Evolutionary conservation across 2,888 invertebrate species (phyloP), one percentile per base, ranked within the genome.

Genomic region (Beris morrisii): DNA sequence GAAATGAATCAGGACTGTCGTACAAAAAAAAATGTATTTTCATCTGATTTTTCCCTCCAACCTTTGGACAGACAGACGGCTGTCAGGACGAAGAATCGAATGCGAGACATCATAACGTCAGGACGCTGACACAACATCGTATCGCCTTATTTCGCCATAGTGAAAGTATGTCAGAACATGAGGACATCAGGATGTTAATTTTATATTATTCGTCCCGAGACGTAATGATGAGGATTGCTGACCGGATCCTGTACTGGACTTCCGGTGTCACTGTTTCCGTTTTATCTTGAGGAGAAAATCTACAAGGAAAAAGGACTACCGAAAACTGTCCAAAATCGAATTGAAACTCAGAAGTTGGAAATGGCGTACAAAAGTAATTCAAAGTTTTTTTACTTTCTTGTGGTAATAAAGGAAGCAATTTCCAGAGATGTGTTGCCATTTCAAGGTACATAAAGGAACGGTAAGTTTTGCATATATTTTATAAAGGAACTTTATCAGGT

Each of bases 231-330:
- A 52, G 52, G 52, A 52, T 50, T 52, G 38, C 61, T 52, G 52
- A 61, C 61, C 61, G 61, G 61, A 61, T 61, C 28, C 50, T 61
- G 61, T 50, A 38, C 50, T 61, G 61, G 61, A 50, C 61, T 50
- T 61, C 61, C 61, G 50, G 52, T 50, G 61, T 38, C 61, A 52
- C 52, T 52, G 32, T 48, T 46, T 38, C 38, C 38, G 38, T 38
- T 38, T 38, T 38, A 38, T 38, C 38, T 38, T 38, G 38, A 38
- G 4, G 9, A 38, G 38, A 38, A 22, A 22, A 22, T 22, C 22
- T 38, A 7, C 4, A 38, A 38, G 38, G 9, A 38, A 1, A 38
- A 38, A 3, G 9, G 7, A 9, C 1, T 1, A 38, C 38, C 38
- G 38, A 38, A 38, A 38, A 7, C 7, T 38, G 38, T 38, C 38